Conservation (phyloP, 2,888 invertebrate species). For the Girardia tigrina region DNA sequence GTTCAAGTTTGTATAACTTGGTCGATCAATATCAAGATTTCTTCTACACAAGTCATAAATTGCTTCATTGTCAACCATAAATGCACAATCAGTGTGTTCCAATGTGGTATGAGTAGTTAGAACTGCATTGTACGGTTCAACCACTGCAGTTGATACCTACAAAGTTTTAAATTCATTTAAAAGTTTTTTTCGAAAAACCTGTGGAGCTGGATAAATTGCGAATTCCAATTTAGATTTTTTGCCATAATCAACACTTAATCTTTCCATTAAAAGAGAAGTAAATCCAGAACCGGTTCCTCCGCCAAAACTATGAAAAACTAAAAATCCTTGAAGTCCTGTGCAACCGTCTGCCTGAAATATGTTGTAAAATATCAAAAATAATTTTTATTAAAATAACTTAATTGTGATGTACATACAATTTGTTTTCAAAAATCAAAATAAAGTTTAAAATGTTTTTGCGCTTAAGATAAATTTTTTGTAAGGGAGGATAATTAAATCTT, state of each 20-base stretch:
- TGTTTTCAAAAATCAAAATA: too few species aligned
- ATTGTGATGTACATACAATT: too few species aligned
- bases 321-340: constrained; percentile 63
- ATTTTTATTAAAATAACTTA: background rate
- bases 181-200: background rate
- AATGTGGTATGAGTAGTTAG: constrained; percentile 36
- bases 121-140: constrained; percentile 37
- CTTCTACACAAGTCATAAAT: constrained; percentile 37
- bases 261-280: constrained; percentile 71
- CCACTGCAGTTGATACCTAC: constrained; percentile 35
- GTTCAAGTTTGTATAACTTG: constrained; percentile 25
- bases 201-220: constrained; percentile 76
- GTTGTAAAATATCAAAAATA: background rate
- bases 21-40: constrained; percentile 30
- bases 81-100: constrained; percentile 36
- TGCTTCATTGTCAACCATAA: constrained; percentile 37
- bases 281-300: constrained; percentile 78
- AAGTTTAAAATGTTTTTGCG: too few species aligned
- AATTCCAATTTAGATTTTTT: constrained; percentile 76
- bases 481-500: too few species aligned
- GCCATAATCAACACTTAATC: constrained; percentile 66
- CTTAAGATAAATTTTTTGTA: too few species aligned
- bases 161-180: background rate
- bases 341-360: constrained; percentile 59
- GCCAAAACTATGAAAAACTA: constrained; percentile 75